Conservation (phyloP, 1,140 invertebrate genomes). For the Orchesella cincta region DNA sequence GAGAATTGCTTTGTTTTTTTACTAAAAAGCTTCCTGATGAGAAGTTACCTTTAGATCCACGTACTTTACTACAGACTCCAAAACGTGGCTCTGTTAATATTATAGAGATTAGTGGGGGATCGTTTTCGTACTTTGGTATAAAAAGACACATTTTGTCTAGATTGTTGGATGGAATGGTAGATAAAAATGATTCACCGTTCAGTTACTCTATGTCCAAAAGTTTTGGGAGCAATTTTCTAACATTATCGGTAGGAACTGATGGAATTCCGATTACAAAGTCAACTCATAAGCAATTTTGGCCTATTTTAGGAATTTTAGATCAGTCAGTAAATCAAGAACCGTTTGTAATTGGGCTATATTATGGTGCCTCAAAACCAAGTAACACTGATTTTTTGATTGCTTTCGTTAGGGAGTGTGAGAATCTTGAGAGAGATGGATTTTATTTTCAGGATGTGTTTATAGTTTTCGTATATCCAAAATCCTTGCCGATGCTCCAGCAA, state of each 20-base stretch:
- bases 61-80: too few species aligned
- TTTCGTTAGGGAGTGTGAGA: not conserved
- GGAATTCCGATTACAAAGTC: not conserved
- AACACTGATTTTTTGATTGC: not conserved
- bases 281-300: constrained; percentile 1
- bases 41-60: too few species aligned
- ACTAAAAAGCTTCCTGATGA: too few species aligned
- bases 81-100: too few species aligned
- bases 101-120: not conserved
- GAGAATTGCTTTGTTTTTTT: too few species aligned
- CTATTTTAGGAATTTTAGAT: not conserved
- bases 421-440: not conserved
- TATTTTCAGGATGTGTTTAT: not conserved
- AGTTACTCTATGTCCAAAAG: not conserved
- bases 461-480: constrained; percentile 4
- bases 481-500: constrained; percentile 11
- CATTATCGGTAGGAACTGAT: not conserved
- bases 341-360: not conserved
- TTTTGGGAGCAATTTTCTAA: not conserved
- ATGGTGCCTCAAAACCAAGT: not conserved
- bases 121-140: not conserved
- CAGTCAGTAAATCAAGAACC: not conserved
- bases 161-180: too few species aligned
- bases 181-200: too few species aligned
- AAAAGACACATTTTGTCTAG: not conserved